A percentile compares a stretch with the other conserved stretches of the same genome.
These are phyloP conservation scores for Macaria liturata DNA, from an alignment of 2,888 invertebrate genomes.

Conservation along the genomic window DNA sequence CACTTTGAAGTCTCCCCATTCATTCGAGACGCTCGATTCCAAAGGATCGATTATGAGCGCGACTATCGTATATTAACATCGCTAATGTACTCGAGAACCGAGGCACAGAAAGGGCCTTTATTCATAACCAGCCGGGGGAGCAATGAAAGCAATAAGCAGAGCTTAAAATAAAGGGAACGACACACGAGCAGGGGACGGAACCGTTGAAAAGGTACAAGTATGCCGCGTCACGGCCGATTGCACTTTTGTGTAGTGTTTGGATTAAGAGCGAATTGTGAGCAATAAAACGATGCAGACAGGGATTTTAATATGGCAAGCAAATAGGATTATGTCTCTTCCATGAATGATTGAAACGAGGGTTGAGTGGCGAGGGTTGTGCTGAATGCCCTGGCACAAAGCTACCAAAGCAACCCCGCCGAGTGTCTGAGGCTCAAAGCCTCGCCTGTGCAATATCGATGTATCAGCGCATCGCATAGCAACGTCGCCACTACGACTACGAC, in stretches of 20 bases:
- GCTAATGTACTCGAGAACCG: constrained; percentile 66
- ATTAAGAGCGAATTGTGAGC: constrained; percentile 35
- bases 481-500: constrained; percentile 44
- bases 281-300: constrained; percentile 31
- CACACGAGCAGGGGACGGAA: constrained; percentile 34
- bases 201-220: constrained; percentile 33
- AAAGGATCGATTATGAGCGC: constrained; percentile 65
- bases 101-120: constrained; percentile 59
- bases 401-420: constrained; percentile 9
- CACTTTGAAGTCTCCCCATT: constrained; percentile 40
- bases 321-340: constrained; percentile 30
- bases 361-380: constrained; percentile 11
- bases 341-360: constrained; percentile 23
- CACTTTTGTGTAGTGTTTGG: constrained; percentile 37
- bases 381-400: constrained; percentile 3
- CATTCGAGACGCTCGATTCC: constrained; percentile 51
- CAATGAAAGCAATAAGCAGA: constrained; percentile 52
- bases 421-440: constrained; percentile 13
- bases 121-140: constrained; percentile 54
- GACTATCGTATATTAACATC: constrained; percentile 72
- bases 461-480: constrained; percentile 71
- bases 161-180: constrained; percentile 55
- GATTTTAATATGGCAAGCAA: constrained; percentile 30
- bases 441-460: constrained; percentile 62
- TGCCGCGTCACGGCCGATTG: constrained; percentile 35